Evolutionary conservation across 2,113 vertebrate genomes (phyloP).

Genomic region (Acanthisitta chloris): DNA sequence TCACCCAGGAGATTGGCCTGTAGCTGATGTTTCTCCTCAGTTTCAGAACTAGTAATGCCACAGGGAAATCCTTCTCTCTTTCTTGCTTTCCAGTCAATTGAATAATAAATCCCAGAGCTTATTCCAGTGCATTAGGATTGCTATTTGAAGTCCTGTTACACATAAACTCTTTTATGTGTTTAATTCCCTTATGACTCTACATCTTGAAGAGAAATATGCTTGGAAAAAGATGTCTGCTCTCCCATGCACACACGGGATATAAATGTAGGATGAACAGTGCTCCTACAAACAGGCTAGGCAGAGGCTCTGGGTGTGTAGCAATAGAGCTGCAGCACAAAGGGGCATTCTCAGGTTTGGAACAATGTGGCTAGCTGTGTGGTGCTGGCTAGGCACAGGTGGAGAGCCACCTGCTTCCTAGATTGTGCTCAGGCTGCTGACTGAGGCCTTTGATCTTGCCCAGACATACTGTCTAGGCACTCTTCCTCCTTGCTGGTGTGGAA

Average conservation of each 20-base stretch:
- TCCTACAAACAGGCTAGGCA: not conserved
- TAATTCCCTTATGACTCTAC: not conserved
- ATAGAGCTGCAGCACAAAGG: not conserved
- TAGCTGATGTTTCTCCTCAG: constrained; percentile 4
- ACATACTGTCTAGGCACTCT: not conserved
- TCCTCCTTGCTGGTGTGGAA: not conserved
- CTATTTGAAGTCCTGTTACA: constrained; percentile 17
- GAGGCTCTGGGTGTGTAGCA: not conserved
- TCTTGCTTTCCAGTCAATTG: constrained; percentile 18
- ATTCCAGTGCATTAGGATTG: constrained; percentile 11
- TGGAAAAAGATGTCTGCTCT: not conserved
- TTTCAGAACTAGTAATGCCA: not conserved
- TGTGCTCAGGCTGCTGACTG: not conserved
- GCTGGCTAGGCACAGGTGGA: not conserved
- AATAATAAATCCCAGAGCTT: constrained; percentile 38
- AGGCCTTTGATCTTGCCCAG: not conserved
- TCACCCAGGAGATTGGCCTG: not conserved
- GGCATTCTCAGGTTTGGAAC: not conserved
- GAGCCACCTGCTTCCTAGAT: not conserved
- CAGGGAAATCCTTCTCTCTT: not conserved
- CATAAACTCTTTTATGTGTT: not conserved
- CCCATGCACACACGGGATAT: fast-evolving
- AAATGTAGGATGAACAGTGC: not conserved
- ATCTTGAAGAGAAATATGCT: not conserved
- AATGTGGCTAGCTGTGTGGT: not conserved